These are phyloP conservation scores for Hydrochoerus hydrochaeris DNA, from an alignment of 2,113 vertebrate genomes.

Conservation along the genomic window DNA sequence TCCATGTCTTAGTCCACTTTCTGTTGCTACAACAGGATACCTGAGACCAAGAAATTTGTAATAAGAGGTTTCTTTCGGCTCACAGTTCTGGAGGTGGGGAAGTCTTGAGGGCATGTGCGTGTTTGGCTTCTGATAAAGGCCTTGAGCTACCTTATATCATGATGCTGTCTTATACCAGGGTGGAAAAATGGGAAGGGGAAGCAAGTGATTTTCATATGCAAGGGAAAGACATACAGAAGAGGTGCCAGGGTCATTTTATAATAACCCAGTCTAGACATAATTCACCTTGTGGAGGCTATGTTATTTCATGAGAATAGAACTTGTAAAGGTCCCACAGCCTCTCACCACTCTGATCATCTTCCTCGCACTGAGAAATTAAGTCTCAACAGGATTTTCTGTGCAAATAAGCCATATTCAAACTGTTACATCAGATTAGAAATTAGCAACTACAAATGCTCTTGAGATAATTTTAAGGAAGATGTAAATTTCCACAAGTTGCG, in stretches of 20 bases:
- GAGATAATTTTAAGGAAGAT: slow-evolving; percentile 20
- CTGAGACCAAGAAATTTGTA: background rate
- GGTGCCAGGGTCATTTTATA: background rate
- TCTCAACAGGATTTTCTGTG: background rate
- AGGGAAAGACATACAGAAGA: background rate
- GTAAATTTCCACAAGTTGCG: background rate
- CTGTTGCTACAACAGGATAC: background rate
- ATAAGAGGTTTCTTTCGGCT: background rate
- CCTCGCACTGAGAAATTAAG: background rate
- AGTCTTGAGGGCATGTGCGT: background rate
- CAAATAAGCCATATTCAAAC: background rate
- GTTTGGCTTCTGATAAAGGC: background rate
- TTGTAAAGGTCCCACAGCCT: background rate
- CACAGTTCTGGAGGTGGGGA: background rate
- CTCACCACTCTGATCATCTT: background rate
- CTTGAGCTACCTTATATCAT: background rate
- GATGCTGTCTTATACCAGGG: background rate
- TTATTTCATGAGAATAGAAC: background rate
- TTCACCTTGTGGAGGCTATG: background rate
- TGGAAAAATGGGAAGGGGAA: background rate
- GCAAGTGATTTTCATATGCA: background rate
- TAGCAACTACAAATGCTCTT: background rate
- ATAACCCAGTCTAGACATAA: background rate
- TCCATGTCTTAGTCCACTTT: background rate
- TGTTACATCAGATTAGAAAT: background rate